Evolutionary conservation across 2,888 invertebrate genomes (phyloP).

Genomic region (Liopterus haemorrhoidalis): DNA sequence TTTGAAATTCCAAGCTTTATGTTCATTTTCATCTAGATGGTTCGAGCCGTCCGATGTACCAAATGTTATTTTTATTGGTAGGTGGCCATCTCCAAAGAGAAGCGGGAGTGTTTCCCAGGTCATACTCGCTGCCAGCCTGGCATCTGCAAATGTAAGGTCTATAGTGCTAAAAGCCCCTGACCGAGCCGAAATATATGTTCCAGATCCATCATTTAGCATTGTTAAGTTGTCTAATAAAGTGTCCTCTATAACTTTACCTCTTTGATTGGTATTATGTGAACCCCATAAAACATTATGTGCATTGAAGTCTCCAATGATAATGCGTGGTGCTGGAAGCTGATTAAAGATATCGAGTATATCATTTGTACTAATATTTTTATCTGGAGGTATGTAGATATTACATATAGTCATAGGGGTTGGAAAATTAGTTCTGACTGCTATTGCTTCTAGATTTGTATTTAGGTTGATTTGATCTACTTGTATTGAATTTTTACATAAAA

Average conservation of each 20-base stretch:
- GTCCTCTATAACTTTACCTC: constrained; percentile 8
- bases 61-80: constrained; percentile 12
- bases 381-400: constrained; percentile 3
- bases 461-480: neutral
- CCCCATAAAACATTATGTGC: constrained; percentile 11
- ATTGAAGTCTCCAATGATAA: constrained; percentile 12
- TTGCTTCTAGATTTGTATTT: neutral
- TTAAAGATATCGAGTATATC: constrained; percentile 1
- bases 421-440: neutral
- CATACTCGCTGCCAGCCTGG: constrained; percentile 1
- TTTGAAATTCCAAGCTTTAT: constrained; percentile 9
- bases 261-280: neutral
- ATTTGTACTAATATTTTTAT: neutral
- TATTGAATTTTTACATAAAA: constrained; percentile 2
- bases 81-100: constrained; percentile 5
- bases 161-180: constrained; percentile 1
- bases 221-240: neutral
- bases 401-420: constrained; percentile 3
- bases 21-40: neutral
- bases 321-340: constrained; percentile 7
- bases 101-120: constrained; percentile 7
- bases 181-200: constrained; percentile 7
- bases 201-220: constrained; percentile 6
- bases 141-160: constrained; percentile 9
- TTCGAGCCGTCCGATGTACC: too few species aligned